These are phyloP conservation scores for Chionis minor DNA, from an alignment of 2,113 vertebrate species.

Conservation along the genomic window DNA sequence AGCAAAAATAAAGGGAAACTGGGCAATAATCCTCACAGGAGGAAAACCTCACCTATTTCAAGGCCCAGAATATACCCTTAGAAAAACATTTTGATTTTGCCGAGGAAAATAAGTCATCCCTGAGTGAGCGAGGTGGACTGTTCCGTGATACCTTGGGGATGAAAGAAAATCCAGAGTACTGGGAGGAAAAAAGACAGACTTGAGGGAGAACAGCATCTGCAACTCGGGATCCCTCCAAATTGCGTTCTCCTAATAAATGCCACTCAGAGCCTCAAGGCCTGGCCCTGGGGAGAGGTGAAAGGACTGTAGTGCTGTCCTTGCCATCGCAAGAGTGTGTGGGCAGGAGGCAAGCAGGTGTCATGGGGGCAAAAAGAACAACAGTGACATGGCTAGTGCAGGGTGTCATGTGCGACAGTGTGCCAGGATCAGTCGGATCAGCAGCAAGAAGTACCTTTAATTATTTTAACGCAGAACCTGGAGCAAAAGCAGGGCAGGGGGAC, in stretches of 20 bases:
- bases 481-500: background rate
- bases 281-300: background rate
- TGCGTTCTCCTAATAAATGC: background rate
- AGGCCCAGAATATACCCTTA: background rate
- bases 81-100: slow-evolving; percentile 4
- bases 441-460: background rate
- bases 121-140: background rate
- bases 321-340: rapidly evolving
- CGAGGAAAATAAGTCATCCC: background rate
- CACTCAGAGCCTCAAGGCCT: background rate
- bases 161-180: background rate
- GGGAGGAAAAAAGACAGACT: background rate
- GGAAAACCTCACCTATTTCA: background rate
- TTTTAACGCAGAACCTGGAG: background rate
- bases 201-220: background rate
- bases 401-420: background rate
- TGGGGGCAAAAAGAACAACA: background rate
- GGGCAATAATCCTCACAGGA: background rate
- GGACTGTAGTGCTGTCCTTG: background rate
- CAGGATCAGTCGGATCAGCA: background rate
- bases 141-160: background rate
- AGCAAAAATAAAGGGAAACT: background rate
- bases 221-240: background rate
- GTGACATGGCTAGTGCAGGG: rapidly evolving
- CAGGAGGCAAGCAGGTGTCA: background rate